Percentiles rank a stretch among this genome's conserved stretches.
Evolutionary conservation across 2,888 invertebrate genomes (phyloP).

Genomic region (Chaetogeoica ovagalla): DNA sequence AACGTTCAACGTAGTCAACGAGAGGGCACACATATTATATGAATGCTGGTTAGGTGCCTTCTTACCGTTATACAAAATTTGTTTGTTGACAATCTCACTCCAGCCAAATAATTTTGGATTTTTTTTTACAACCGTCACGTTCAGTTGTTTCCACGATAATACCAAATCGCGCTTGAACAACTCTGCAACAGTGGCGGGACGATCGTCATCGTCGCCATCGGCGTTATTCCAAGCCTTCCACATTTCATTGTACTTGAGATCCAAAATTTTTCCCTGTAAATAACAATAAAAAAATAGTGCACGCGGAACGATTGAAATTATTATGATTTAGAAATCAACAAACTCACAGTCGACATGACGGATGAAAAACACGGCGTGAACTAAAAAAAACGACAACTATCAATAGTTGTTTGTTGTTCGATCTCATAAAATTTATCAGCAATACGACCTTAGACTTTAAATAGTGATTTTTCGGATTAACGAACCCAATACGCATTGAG

Average conservation of each 20-base stretch:
- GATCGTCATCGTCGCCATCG: background rate
- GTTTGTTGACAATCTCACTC: background rate
- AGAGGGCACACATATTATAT: too few relatives aligned
- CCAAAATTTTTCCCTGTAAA: slow-evolving; percentile 12
- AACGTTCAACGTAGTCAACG: too few relatives aligned
- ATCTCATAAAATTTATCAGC: background rate
- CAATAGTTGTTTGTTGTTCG: too few relatives aligned
- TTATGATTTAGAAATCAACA: background rate
- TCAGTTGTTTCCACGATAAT: slow-evolving; percentile 45
- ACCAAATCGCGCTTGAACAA: slow-evolving; percentile 29
- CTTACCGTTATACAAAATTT: slow-evolving; percentile 40
- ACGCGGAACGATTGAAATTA: background rate
- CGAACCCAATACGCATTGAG: background rate
- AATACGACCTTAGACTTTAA: slow-evolving; percentile 1
- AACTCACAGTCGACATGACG: slow-evolving; percentile 16
- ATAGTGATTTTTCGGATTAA: background rate
- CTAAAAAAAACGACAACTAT: too few relatives aligned
- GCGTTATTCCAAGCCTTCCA: slow-evolving; percentile 33
- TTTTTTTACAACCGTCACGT: slow-evolving; percentile 19
- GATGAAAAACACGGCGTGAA: background rate
- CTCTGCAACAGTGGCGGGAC: background rate
- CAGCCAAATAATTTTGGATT: slow-evolving; percentile 18
- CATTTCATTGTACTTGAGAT: slow-evolving; percentile 46
- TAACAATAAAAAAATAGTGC: background rate
- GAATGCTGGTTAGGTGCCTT: too few relatives aligned